Evolutionary conservation across 2,797 vertebrate species (phyloP).

Genomic region (Gila robusta): DNA sequence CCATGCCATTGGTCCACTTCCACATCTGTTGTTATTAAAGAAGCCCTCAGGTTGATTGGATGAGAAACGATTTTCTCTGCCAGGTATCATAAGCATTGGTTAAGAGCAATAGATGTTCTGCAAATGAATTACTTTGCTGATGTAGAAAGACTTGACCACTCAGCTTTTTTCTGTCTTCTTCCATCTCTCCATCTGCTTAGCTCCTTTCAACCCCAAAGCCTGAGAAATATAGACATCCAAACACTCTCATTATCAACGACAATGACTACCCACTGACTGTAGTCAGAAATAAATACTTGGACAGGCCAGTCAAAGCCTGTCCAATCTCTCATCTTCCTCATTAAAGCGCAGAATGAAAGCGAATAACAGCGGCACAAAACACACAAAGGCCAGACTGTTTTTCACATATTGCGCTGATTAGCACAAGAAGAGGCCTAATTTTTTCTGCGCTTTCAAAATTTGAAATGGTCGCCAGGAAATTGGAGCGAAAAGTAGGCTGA

Average conservation of each 20-base stretch:
- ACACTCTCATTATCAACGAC: conserved; percentile 36
- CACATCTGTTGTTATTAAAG: conserved; percentile 27
- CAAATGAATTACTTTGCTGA: conserved; percentile 9
- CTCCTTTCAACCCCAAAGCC: conserved; percentile 51
- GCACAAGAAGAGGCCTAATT: conserved; percentile 46
- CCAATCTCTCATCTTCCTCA: conserved; percentile 55
- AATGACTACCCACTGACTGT: conserved; percentile 25
- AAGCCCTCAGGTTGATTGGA: conserved; percentile 30
- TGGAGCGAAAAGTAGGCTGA: conserved; percentile 18
- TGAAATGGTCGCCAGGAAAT: conserved; percentile 40
- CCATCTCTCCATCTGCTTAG: conserved; percentile 44
- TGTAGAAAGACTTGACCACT: conserved; percentile 33
- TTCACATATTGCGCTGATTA: conserved; percentile 56
- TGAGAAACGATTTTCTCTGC: conserved; percentile 5
- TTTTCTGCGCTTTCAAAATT: conserved; percentile 41
- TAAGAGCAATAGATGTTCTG: conserved; percentile 35
- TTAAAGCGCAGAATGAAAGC: conserved; percentile 54
- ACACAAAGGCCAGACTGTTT: conserved; percentile 49
- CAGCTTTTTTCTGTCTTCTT: conserved; percentile 11
- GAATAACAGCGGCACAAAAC: conserved; percentile 27
- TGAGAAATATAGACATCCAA: conserved; percentile 42
- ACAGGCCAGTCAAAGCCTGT: conserved; percentile 48
- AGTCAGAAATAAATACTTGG: conserved; percentile 60
- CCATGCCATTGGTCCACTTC: conserved; percentile 39
- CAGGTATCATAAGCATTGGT: conserved; percentile 6